Evolutionary conservation across 30 jellyfish, hydroid and myxozoan genomes (phyloP), one percentile per base, ranked within the genome.

Genomic region (Hydractinia symbiolongicarpus): DNA sequence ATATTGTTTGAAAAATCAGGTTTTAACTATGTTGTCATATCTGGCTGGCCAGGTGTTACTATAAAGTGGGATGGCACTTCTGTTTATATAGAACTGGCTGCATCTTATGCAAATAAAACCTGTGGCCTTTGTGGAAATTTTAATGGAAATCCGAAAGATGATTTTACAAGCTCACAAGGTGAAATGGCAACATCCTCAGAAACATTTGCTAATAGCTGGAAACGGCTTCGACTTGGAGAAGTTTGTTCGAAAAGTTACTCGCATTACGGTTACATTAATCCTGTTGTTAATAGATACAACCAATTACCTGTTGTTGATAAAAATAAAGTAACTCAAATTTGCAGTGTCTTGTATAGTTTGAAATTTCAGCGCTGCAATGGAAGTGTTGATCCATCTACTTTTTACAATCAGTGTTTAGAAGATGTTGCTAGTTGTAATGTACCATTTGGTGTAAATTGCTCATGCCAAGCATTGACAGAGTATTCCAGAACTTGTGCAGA

Each of bases 51-150:
- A 8, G 95, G 89, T 61, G 44, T 89, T 15, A 54, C 78, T 57
- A 78, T 89, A 20, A 64, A 66, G 66, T 89, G 97, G 97, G 95
- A 89, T 53, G 97, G 97, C 14, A 75, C 73, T 60, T 57, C 89
- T 50, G 52, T 89, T 14, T 84, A 89, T 74, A 66, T 89, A 5
- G 81, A 80, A 75, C n/a, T 89, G 10, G 84, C 88, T 67, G 51
- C 84, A 50, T 14, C 70, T 6, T 85, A 62, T 78, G 82, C 67
- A 72, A 89, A 89, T 60, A 89, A 80, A 68, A 89, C 97, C 13
- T 89, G 97, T 76, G 97, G 97, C 10, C 78, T 89, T 54, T 89
- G 97, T 82, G 97, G 97, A 54, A 84, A 85, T 69, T 89, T 72
- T 56, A 89, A 89, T 67, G 92, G 93, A 6, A 60, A 73, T 8